Evolutionary conservation across 2,888 invertebrate genomes (phyloP), one percentile per base, ranked within the genome.

Genomic region (Phortica okadai): DNA sequence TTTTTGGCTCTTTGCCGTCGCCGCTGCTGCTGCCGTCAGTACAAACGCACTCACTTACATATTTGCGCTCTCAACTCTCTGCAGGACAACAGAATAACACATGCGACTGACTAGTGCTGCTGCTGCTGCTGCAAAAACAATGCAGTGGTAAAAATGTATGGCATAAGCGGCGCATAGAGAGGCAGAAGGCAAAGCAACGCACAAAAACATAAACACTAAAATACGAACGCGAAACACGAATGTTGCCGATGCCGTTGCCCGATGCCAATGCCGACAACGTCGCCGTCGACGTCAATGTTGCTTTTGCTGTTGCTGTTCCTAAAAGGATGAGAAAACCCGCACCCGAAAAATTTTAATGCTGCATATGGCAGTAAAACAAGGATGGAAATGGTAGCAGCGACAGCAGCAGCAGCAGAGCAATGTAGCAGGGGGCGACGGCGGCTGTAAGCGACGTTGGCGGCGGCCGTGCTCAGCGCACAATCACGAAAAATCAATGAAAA

Each of bases 401-500:
- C 69, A 70, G 62, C 73, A 64, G 75, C 75, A 58, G 16, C 41
- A 33, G 10, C 42, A 11, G n/a, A 4, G 3, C 33, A 42, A 14
- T 25, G 16, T 16, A 62, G 75, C 74, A 78, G 79, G 79, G 83
- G 79, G 76, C 77, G 84, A 81, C 76, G 84, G 84, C 84, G 86
- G 82, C 82, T 83, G 85, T 77, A 42, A 8, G 69, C 45, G 45
- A 16, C 45, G n/a, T n/a, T 44, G 21, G 54, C 25, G 41, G 41
- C 33, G 33, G 33, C 33, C 70, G 41, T 45, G 45, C 21, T 45
- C 16, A 50, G 16, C 44, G 69, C 69, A 25, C 56, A 42, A 66
- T 42, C 14, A 45, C 81, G 85, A 86, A 86, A 86, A 86, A 86
- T 86, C 85, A 86, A 86, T 86, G 85, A 86, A 86, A 85, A 86